Base-by-base conservation (phyloP, 2,113 vertebrate genomes). In the Pogonocichla stellata region DNA sequence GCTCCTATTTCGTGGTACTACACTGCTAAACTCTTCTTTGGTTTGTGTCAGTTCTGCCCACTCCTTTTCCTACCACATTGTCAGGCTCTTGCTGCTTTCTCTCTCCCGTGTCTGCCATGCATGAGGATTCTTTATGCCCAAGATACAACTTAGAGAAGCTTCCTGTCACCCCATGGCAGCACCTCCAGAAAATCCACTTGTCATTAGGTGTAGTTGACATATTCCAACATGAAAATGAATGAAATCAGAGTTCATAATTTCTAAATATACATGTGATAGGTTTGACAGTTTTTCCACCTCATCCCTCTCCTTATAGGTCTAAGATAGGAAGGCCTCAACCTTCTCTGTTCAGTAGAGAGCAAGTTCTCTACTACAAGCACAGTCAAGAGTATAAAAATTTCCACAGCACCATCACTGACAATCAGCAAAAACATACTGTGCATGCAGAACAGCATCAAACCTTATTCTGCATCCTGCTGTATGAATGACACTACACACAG, bases 371-470 rank as follows among this genome's bases (percentile, higher is more conserved):
- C 7, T 8, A 10, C 2, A 83, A 42, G 12, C 19, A 56, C 33
- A 58, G 5, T 10, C 19, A 8, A 17, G 17, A 36, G 6, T 1
- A 1, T 5, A 23, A 43, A 20, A 8, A 31, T 24, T 82, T 22
- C 56, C 34, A 42, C 20, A 90, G 5, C 17, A 42, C 14, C 7
- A 42, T 42, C 40, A 45, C 25, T 51, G 19, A 56, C 22, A 56
- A 36, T 38, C 26, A 70, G 15, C 6, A 57, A 36, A 19, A 57
- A 28, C 10, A 20, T 2, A 8, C 0, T 13, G 4, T 13, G 15
- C 14, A 38, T 7, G 7, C 2, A 8, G 10, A 81, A 54, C 12
- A 67, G n/a, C 31, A 71, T 19, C 23, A 42, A 82, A 42, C 9
- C 3, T 73, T 19, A 50, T 19, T 45, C 22, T 65, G 16, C 19